These are phyloP conservation scores for Epinephelus moara DNA, from an alignment of 2,113 vertebrate genomes.

Conservation along the genomic window DNA sequence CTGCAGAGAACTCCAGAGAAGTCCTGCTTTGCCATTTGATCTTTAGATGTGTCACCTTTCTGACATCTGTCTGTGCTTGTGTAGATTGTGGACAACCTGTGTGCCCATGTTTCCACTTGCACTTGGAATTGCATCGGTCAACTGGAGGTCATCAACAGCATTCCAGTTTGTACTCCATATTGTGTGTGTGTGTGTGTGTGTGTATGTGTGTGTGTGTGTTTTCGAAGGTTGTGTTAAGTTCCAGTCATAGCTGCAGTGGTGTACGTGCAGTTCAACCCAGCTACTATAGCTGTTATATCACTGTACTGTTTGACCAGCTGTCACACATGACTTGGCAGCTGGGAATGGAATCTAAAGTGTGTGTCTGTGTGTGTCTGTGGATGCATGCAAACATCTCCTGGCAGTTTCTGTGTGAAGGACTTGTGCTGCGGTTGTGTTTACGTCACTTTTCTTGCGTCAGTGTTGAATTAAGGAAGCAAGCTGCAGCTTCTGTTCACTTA, in stretches of 20 bases:
- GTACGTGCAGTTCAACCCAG: slow-evolving; percentile 43
- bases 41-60: not conserved
- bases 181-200: not conserved
- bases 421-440: not conserved
- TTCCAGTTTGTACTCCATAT: not conserved
- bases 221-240: slow-evolving; percentile 29
- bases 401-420: not conserved
- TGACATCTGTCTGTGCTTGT: not conserved
- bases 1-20: not conserved
- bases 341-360: slow-evolving; percentile 3
- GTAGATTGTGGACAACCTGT: not conserved
- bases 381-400: not conserved
- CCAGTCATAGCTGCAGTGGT: slow-evolving; percentile 36
- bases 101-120: not conserved
- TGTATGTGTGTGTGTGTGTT: not conserved
- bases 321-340: slow-evolving; percentile 56
- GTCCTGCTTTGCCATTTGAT: not conserved
- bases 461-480: slow-evolving; percentile 1
- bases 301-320: slow-evolving; percentile 69
- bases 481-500: not conserved
- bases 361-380: not conserved
- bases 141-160: slow-evolving; percentile 28
- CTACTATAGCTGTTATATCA: slow-evolving; percentile 24
- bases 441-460: slow-evolving; percentile 1
- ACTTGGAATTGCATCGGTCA: slow-evolving; percentile 27